Evolutionary conservation across 2,797 vertebrate species (phyloP).

Genomic region (Spinus olivaceus): DNA sequence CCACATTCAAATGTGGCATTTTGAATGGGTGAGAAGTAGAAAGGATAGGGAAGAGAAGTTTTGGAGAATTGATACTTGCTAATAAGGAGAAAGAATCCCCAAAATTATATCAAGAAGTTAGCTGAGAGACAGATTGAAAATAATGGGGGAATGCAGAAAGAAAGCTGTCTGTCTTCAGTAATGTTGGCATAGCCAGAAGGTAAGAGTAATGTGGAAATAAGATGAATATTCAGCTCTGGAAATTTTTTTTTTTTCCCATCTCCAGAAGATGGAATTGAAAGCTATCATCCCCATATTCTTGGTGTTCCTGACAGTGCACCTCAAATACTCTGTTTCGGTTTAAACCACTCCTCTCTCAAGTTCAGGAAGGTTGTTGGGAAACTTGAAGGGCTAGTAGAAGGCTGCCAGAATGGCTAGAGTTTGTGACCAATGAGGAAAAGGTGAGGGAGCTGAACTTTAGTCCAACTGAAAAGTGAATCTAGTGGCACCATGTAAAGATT

Average conservation of each 20-base stretch:
- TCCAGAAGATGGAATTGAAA: neutral
- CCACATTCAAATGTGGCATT: neutral
- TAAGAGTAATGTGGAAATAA: neutral
- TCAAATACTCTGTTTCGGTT: neutral
- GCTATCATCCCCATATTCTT: neutral
- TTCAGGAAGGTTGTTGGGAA: neutral
- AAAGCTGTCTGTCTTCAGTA: neutral
- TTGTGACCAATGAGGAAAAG: neutral
- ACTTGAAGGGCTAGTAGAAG: neutral
- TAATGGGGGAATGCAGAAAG: neutral
- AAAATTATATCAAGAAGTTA: neutral
- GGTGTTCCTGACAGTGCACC: neutral
- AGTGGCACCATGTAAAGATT: neutral
- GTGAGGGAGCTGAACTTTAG: neutral
- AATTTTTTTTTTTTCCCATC: neutral
- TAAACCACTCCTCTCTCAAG: neutral
- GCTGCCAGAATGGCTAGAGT: neutral
- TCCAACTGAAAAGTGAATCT: neutral
- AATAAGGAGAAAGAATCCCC: neutral
- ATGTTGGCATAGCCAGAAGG: neutral
- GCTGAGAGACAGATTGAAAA: neutral
- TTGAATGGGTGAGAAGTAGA: neutral
- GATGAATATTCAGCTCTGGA: neutral
- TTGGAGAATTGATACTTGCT: neutral
- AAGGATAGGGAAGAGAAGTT: neutral